A percentile compares a stretch with the other conserved stretches of the same genome.
These are phyloP conservation scores for Acronicta aceris DNA, from an alignment of 2,888 invertebrate species.

Conservation along the genomic window DNA sequence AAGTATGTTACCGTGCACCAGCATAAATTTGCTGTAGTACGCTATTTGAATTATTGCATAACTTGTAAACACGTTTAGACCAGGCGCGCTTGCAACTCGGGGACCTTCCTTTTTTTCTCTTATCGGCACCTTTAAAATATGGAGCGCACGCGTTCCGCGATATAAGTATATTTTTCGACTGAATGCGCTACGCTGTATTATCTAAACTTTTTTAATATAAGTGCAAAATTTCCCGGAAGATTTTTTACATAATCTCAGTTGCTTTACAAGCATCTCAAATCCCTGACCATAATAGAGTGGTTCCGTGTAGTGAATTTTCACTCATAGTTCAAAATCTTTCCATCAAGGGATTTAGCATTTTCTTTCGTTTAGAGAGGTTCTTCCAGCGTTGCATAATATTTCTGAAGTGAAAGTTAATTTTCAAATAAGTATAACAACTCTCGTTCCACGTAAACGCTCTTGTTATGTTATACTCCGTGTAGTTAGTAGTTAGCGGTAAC, in stretches of 20 bases:
- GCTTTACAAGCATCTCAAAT: slow-evolving; percentile 32
- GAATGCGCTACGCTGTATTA: slow-evolving; percentile 38
- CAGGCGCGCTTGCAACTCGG: slow-evolving; percentile 71
- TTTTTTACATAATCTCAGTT: slow-evolving; percentile 14
- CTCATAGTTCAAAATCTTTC: slow-evolving; percentile 25
- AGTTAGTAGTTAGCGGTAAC: slow-evolving; percentile 74
- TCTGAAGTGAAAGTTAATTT: slow-evolving; percentile 65
- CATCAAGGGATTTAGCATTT: slow-evolving; percentile 43
- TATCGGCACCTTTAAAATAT: slow-evolving; percentile 71
- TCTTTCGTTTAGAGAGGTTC: slow-evolving; percentile 44
- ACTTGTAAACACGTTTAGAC: slow-evolving; percentile 86
- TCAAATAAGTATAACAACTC: slow-evolving; percentile 67
- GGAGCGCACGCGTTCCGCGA: slow-evolving; percentile 62
- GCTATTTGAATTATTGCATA: slow-evolving; percentile 87
- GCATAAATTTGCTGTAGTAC: slow-evolving; percentile 85
- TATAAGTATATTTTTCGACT: slow-evolving; percentile 50
- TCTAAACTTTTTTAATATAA: slow-evolving; percentile 40
- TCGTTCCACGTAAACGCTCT: slow-evolving; percentile 65
- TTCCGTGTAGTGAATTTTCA: slow-evolving; percentile 24
- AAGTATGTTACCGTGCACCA: slow-evolving; percentile 85
- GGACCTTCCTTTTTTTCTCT: slow-evolving; percentile 72
- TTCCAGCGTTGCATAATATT: slow-evolving; percentile 54
- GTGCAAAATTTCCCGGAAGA: slow-evolving; percentile 2
- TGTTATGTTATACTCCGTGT: slow-evolving; percentile 66
- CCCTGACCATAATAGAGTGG: slow-evolving; percentile 24